Conservation (phyloP, 2,113 vertebrate species). For the Nyctereutes procyonoides region DNA sequence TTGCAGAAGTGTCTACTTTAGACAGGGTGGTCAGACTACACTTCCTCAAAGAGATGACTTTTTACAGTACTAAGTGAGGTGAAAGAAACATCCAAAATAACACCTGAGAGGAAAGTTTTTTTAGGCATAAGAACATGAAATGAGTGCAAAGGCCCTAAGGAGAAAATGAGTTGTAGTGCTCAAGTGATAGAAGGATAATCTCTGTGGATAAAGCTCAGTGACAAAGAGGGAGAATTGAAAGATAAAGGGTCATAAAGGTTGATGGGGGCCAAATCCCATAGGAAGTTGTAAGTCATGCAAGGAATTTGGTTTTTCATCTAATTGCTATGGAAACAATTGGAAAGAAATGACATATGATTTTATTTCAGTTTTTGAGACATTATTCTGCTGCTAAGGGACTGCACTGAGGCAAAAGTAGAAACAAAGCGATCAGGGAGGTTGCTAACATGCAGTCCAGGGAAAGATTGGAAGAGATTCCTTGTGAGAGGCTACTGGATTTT, state of each 20-base stretch:
- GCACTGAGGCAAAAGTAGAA: not conserved
- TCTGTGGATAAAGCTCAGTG: not conserved
- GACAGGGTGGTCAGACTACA: not conserved
- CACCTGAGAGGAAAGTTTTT: not conserved
- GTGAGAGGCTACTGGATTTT: not conserved
- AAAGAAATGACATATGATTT: not conserved
- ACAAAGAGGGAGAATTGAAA: not conserved
- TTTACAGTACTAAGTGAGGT: not conserved
- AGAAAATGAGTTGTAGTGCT: fast-evolving
- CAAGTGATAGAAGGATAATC: not conserved
- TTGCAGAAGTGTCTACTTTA: not conserved
- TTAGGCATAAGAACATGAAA: not conserved
- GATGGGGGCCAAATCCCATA: not conserved
- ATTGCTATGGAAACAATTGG: not conserved
- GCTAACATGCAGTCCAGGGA: not conserved
- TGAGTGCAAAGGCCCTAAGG: fast-evolving
- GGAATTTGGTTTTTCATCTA: not conserved
- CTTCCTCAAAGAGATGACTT: not conserved
- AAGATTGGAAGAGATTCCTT: not conserved
- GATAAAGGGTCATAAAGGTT: not conserved
- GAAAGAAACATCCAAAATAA: not conserved
- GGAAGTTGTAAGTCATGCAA: not conserved
- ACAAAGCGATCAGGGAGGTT: not conserved
- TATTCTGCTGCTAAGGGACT: not conserved
- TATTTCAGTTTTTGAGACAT: not conserved